Base-by-base conservation (phyloP, 2,113 vertebrate species). In the Oplegnathus fasciatus region DNA sequence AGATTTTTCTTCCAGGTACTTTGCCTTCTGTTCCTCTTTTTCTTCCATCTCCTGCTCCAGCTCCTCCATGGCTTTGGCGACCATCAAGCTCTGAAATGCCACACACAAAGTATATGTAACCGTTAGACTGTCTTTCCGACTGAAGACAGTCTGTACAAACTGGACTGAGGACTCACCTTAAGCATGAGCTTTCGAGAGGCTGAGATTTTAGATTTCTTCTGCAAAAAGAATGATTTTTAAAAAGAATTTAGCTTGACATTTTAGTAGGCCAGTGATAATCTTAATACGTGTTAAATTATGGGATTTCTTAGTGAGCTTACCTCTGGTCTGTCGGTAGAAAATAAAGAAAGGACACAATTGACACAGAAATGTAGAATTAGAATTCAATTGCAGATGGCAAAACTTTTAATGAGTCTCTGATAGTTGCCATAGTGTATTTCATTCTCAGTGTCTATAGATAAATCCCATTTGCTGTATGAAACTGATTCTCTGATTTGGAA, bases 171-270 rank as follows among this genome's bases (percentile, higher is more conserved):
- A 83, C 30, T 84, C 80, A 98, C 97, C 97, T 98, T 98, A 58
- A 99, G 94, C 95, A 99, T 68, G 82, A 99, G 97, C 84, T 99
- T 99, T 62, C 98, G 97, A 5, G 98, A 99, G 24, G 98, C 98
- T 9, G 98, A 97, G 92, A 99, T 99, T 95, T 99, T 99, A 80
- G 97, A 95, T 95, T 99, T 97, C 90, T 94, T 96, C 97, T 98
- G 84, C 26, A 10, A 78, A 86, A 65, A 66, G 0, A 55, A 66
- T 0, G 0, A 0, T 6, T 34, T 24, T 3, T 52, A 14, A n/a
- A n/a, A n/a, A n/a, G n/a, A n/a, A 17, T 24, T 34, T 1, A 13
- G 0, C n/a, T 24, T 52, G 26, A 60, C 28, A 72, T 74, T 81
- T 80, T 22, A 15, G 18, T 22, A 2, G 0, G 1, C 0, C 18